These are phyloP conservation scores for Erythrocercus mccallii DNA, from an alignment of 2,113 vertebrate genomes.

Conservation along the genomic window DNA sequence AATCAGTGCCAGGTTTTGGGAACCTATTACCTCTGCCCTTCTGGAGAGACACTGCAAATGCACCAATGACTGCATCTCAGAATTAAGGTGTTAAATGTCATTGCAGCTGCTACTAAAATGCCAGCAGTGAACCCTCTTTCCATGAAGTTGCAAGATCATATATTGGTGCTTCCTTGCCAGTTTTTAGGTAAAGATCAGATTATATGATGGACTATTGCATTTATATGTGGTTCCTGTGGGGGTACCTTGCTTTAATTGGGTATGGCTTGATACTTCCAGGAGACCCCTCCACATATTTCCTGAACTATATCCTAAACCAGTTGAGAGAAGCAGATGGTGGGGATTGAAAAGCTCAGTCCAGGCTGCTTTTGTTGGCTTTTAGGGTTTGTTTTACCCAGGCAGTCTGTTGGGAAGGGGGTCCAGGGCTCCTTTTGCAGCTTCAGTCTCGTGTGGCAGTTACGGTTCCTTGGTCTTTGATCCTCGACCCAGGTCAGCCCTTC, in stretches of 20 bases:
- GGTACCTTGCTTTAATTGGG: not conserved
- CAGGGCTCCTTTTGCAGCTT: not conserved
- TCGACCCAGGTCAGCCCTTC: rapidly evolving
- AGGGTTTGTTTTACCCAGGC: not conserved
- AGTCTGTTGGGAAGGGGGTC: not conserved
- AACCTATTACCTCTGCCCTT: not conserved
- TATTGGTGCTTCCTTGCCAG: not conserved
- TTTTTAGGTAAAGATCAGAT: not conserved
- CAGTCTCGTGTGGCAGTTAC: rapidly evolving
- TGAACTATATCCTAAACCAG: rapidly evolving
- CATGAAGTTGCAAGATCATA: not conserved
- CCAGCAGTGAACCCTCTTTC: not conserved
- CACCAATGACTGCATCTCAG: not conserved
- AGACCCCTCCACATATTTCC: not conserved
- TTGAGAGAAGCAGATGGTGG: not conserved
- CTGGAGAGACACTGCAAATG: not conserved
- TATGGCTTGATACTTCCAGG: not conserved
- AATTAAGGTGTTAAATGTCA: not conserved
- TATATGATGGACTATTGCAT: not conserved
- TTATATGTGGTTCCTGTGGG: rapidly evolving
- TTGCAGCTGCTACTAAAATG: not conserved
- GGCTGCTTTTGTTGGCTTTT: not conserved
- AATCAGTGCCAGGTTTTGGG: not conserved
- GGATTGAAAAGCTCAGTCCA: not conserved
- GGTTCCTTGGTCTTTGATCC: not conserved